phyloP scores from a whole-genome alignment of 2,797 vertebrate genomes.

The Crocidura indochinensis region DNA sequence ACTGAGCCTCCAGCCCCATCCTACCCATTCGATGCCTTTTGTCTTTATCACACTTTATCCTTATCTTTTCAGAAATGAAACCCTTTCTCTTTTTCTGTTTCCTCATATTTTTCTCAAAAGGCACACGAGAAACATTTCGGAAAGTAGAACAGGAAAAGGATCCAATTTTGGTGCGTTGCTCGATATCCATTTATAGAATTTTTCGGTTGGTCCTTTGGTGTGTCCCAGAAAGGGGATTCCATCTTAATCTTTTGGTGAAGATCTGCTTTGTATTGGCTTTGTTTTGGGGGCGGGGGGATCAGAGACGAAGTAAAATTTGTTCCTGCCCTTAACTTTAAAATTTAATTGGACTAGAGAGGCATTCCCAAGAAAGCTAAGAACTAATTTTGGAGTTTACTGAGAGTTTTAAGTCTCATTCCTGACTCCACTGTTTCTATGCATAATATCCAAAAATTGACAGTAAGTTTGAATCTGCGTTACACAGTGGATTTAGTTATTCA shows the following conservation, averaged over 20 bases:
- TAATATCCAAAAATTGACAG: slow-evolving; percentile 7
- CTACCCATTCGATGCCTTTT: slow-evolving; percentile 58
- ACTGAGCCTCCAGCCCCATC: background rate
- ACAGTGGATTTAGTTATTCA: slow-evolving; percentile 44
- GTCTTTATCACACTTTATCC: slow-evolving; percentile 82
- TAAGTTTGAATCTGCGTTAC: slow-evolving; percentile 53
- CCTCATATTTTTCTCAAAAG: slow-evolving; percentile 68
- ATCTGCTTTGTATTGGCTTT: slow-evolving; percentile 56
- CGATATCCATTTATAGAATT: slow-evolving; percentile 72
- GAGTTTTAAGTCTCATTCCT: slow-evolving; percentile 57
- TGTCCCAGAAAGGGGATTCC: background rate
- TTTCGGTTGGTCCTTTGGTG: slow-evolving; percentile 22
- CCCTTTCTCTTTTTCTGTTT: slow-evolving; percentile 74
- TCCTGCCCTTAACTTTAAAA: slow-evolving; percentile 72
- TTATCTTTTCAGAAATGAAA: slow-evolving; percentile 80
- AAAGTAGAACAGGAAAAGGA: slow-evolving; percentile 65
- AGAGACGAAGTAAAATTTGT: slow-evolving; percentile 47
- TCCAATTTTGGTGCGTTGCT: slow-evolving; percentile 59
- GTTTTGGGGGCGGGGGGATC: background rate
- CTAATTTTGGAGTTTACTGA: slow-evolving; percentile 53
- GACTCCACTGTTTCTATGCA: slow-evolving; percentile 40
- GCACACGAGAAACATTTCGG: slow-evolving; percentile 52
- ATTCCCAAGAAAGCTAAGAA: slow-evolving; percentile 49
- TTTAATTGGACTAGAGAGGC: slow-evolving; percentile 59
- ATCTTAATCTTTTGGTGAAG: slow-evolving; percentile 36